Evolutionary conservation across 2,797 vertebrate genomes (phyloP).

Genomic region (Phrynocephalus vlangalii): DNA sequence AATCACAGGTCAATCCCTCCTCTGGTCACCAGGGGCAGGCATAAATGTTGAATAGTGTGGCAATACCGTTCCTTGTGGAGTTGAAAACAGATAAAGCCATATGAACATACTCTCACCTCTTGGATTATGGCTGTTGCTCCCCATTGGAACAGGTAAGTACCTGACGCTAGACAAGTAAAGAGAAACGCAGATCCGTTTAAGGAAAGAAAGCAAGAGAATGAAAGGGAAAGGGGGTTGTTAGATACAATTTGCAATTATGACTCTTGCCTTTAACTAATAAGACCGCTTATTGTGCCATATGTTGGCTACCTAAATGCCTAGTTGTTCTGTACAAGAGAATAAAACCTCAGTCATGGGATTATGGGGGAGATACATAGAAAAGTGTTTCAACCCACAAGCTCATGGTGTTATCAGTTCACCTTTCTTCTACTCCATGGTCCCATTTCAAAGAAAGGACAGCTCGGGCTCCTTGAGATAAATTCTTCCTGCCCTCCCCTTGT

Average conservation of each 20-base stretch:
- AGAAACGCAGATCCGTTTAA: neutral
- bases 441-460: neutral
- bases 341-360: neutral
- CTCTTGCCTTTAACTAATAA: neutral
- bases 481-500: neutral
- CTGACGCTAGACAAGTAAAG: too few relatives aligned
- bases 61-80: too few relatives aligned
- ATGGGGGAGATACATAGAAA: neutral
- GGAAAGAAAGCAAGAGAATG: neutral
- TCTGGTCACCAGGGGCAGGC: too few relatives aligned
- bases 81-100: too few relatives aligned
- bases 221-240: neutral
- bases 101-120: too few relatives aligned
- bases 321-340: neutral
- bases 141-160: too few relatives aligned
- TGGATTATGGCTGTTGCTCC: too few relatives aligned
- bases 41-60: too few relatives aligned
- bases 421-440: neutral
- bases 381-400: neutral
- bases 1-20: too few relatives aligned
- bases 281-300: neutral
- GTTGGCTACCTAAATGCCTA: neutral
- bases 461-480: neutral
- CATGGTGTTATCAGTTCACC: neutral
- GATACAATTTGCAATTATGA: neutral